phyloP scores from a whole-genome alignment of 2,113 vertebrate genomes.

The Oncorhynchus tshawytscha region DNA sequence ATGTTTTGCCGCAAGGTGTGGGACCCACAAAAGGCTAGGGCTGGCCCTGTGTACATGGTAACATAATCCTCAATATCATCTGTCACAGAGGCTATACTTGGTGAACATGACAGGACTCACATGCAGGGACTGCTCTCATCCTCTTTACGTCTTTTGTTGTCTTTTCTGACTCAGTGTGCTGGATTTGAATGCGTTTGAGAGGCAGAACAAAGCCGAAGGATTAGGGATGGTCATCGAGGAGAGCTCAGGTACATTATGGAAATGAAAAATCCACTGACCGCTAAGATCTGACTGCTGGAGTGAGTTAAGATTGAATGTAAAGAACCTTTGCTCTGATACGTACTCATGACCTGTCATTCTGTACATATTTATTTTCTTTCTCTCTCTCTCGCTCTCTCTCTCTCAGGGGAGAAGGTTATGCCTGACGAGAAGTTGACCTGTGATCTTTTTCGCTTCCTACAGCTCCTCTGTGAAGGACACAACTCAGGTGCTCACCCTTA shows the following conservation, averaged over 20 bases:
- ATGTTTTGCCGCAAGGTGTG: too few relatives aligned
- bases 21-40: too few relatives aligned
- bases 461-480: constrained; percentile 96
- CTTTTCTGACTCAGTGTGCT: constrained; percentile 78
- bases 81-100: constrained; percentile 9
- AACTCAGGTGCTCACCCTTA: constrained; percentile 77
- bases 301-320: constrained; percentile 6
- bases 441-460: constrained; percentile 94
- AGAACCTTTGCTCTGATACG: constrained; percentile 17
- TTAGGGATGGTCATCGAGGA: constrained; percentile 91
- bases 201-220: constrained; percentile 96
- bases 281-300: too few relatives aligned
- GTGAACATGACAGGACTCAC: background rate
- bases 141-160: constrained; percentile 7
- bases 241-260: constrained; percentile 83
- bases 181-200: constrained; percentile 94
- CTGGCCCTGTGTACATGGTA: background rate
- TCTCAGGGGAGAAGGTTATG: constrained; percentile 87
- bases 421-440: constrained; percentile 90
- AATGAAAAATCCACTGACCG: constrained; percentile 13
- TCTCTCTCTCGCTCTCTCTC: background rate
- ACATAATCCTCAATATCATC: background rate
- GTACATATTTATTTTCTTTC: background rate
- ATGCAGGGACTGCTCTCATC: background rate
- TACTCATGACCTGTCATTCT: background rate